phyloP scores from a whole-genome alignment of 2,888 invertebrate genomes.

The Tetropium fuscum region DNA sequence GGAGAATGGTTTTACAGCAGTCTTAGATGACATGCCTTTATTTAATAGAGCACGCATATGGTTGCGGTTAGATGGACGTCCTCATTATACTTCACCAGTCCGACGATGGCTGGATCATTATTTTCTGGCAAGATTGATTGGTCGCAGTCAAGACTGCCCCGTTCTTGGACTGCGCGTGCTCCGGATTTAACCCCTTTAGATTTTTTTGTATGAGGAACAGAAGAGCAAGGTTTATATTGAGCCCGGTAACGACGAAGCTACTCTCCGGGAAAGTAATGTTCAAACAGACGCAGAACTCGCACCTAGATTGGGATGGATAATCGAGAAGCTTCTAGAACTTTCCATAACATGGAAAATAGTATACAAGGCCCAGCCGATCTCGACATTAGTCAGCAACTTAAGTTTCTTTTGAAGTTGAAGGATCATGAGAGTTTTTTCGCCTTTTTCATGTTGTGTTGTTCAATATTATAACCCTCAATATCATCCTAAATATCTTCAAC shows the following conservation, averaged over 20 bases:
- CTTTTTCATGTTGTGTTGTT: too few relatives aligned
- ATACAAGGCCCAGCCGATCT: too few relatives aligned
- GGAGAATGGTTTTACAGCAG: slow-evolving; percentile 29
- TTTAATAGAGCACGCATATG: slow-evolving; percentile 31
- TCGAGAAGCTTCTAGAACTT: too few relatives aligned
- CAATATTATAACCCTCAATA: too few relatives aligned
- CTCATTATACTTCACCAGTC: slow-evolving; percentile 27
- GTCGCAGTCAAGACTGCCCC: slow-evolving; percentile 24
- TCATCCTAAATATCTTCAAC: too few relatives aligned
- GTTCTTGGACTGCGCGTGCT: slow-evolving; percentile 19
- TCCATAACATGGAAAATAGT: too few relatives aligned
- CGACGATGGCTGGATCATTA: slow-evolving; percentile 21
- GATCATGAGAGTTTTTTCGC: too few relatives aligned
- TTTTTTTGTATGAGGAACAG: slow-evolving; percentile 8
- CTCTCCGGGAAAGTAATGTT: background rate
- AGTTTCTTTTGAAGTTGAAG: too few relatives aligned
- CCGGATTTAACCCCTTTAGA: slow-evolving; percentile 1
- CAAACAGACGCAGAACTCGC: too few relatives aligned
- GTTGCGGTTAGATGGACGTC: slow-evolving; percentile 31
- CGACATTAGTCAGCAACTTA: too few relatives aligned
- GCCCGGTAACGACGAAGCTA: slow-evolving; percentile 18
- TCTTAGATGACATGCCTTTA: slow-evolving; percentile 32
- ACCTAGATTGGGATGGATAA: too few relatives aligned
- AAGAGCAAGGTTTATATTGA: slow-evolving; percentile 25
- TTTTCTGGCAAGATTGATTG: slow-evolving; percentile 26